Base-by-base conservation (phyloP, 2,113 vertebrate species). In the Psammodynastes pulverulentus region DNA sequence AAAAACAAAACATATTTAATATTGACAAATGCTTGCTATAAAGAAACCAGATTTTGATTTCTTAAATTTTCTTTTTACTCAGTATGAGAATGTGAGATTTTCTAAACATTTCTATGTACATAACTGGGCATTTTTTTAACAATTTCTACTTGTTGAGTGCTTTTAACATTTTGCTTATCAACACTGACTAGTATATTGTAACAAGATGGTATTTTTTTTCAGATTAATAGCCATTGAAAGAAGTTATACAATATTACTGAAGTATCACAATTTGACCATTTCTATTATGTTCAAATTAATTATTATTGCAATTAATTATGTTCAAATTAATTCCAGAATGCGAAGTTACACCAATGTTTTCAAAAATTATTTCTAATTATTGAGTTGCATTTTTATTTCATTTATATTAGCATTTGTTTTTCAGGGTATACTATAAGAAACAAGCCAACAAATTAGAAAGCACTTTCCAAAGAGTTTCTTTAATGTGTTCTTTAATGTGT, bases 381-480 rank as follows among this genome's bases (percentile, higher is more conserved):
- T 87, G 95, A 96, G 93, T 93, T 93, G 91, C 72, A 95, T 96
- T 96, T 96, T 94, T 97, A 95, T 97, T 96, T 96, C 89, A 96
- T 97, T 95, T 96, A 93, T 90, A 96, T 88, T 86, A 90, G 89
- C 88, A 91, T 52, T 5, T 92, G 91, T 93, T 95, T 87, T 93
- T 91, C 54, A 51, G 94, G 91, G 95, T 89, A 90, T 56, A 94
- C 90, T 92, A 94, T 94, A 92, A 26, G 53, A 92, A 94, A 91
- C 90, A 43, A 95, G 21, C 15, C 67, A 62, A 94, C 94, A 3
- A 67, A 67, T 67, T 67, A 95, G 91, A 96, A 94, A 0, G 0
- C 43, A 86, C 5, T 92, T 90, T 94, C 88, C 72, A 94, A 94
- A 95, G 96, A 94, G 84, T 90, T 94, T 96, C 89, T 56, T 90